Conservation (phyloP, 2,113 vertebrate genomes). For the Thunnus thynnus region DNA sequence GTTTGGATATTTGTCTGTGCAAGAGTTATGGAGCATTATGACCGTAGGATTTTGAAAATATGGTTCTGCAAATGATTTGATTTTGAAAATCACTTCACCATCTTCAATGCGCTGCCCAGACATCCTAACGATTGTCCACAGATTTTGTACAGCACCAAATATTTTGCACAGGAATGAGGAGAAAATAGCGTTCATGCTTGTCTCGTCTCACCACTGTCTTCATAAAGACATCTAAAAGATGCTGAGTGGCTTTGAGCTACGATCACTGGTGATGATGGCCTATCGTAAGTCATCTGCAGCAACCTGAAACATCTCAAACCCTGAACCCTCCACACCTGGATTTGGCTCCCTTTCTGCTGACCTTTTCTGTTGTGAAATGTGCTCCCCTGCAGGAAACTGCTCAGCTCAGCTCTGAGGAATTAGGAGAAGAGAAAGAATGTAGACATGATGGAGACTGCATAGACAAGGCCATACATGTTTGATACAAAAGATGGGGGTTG, state of each 20-base stretch:
- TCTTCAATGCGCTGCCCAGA: not conserved
- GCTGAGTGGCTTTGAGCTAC: constrained; percentile 11
- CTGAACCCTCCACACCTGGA: not conserved
- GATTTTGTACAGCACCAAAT: not conserved
- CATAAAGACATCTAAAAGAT: constrained; percentile 1
- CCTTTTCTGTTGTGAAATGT: not conserved
- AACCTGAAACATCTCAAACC: constrained; percentile 2
- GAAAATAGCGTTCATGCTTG: not conserved
- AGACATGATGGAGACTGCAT: too few species aligned
- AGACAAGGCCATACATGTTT: too few species aligned
- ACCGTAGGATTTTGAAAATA: not conserved
- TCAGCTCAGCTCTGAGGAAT: not conserved
- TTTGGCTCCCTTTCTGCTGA: not conserved
- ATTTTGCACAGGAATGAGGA: not conserved
- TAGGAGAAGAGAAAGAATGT: too few species aligned
- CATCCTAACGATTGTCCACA: not conserved
- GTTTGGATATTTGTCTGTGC: not conserved
- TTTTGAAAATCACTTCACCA: not conserved
- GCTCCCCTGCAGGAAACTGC: not conserved
- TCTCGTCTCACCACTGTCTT: not conserved
- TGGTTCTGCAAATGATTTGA: not conserved
- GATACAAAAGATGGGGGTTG: not conserved
- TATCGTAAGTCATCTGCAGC: constrained; percentile 12
- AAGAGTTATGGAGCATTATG: not conserved
- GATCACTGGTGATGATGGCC: not conserved